phyloP scores from a whole-genome alignment of 2,797 vertebrate species.

The Lerista edwardsae region DNA sequence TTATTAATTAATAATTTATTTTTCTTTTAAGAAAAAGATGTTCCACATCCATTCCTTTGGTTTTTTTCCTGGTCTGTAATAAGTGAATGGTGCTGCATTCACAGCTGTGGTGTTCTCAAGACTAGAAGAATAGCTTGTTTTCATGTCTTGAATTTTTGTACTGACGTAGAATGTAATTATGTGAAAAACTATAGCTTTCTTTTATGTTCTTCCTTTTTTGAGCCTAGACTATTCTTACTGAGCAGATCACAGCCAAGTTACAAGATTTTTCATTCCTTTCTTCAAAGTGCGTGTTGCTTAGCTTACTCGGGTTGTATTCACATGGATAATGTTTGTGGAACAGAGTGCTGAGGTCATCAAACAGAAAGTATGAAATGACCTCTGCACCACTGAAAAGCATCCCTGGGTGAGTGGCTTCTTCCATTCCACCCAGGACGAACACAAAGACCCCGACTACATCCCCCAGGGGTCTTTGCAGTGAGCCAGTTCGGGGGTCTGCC shows the following conservation, averaged over 20 bases:
- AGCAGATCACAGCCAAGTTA: slow-evolving; percentile 19
- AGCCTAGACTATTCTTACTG: not conserved
- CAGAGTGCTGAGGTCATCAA: slow-evolving; percentile 29
- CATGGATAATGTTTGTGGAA: slow-evolving; percentile 27
- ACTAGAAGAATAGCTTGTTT: not conserved
- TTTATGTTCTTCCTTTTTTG: not conserved
- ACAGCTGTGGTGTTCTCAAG: slow-evolving; percentile 3
- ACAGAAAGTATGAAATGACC: slow-evolving; percentile 50
- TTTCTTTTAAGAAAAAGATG: not conserved
- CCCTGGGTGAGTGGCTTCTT: too few relatives aligned
- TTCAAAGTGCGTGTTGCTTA: not conserved
- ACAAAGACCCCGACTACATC: too few relatives aligned
- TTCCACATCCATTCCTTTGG: not conserved
- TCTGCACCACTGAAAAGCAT: too few relatives aligned
- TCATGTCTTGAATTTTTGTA: slow-evolving; percentile 2
- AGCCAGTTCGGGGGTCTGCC: too few relatives aligned
- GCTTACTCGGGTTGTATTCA: slow-evolving; percentile 16
- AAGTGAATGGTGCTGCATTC: not conserved
- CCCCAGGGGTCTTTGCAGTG: too few relatives aligned
- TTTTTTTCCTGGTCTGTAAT: not conserved
- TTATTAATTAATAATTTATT: not conserved
- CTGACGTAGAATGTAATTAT: slow-evolving; percentile 20
- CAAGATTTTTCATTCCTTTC: slow-evolving; percentile 36
- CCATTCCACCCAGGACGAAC: too few relatives aligned
- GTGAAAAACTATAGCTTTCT: slow-evolving; percentile 26